Conservation (phyloP, 1,140 invertebrate species). For the Orchestia grillus region DNA sequence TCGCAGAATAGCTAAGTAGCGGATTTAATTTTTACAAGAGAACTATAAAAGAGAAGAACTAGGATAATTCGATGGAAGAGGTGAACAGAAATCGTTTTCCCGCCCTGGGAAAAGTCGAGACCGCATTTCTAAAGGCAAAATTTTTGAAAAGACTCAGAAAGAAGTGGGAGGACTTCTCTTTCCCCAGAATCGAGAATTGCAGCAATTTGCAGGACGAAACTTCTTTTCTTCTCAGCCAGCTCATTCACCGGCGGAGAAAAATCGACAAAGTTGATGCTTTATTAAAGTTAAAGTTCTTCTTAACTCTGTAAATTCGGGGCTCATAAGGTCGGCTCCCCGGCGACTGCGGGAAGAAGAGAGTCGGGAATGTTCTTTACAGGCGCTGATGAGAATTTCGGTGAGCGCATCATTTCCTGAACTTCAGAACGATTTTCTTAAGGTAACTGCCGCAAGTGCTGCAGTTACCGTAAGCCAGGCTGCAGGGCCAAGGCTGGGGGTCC, state of each 20-base stretch:
- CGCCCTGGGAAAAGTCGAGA: background rate
- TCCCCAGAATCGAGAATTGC: background rate
- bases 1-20: background rate
- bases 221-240: background rate
- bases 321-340: background rate
- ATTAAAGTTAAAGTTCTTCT: slow-evolving; percentile 10
- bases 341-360: background rate
- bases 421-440: background rate
- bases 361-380: background rate
- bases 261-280: slow-evolving; percentile 8
- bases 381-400: background rate
- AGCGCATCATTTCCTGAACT: background rate
- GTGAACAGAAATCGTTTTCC: background rate
- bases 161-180: background rate
- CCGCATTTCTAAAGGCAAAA: background rate
- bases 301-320: slow-evolving; percentile 7
- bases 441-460: background rate
- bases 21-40: background rate
- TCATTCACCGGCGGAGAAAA: background rate
- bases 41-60: background rate
- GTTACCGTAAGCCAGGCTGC: background rate
- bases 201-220: background rate
- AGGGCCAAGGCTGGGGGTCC: background rate
- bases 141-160: background rate
- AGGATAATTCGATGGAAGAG: background rate